Evolutionary conservation across 2,888 invertebrate species (phyloP), one percentile per base, ranked within the genome.

Genomic region (Netelia melanura): DNA sequence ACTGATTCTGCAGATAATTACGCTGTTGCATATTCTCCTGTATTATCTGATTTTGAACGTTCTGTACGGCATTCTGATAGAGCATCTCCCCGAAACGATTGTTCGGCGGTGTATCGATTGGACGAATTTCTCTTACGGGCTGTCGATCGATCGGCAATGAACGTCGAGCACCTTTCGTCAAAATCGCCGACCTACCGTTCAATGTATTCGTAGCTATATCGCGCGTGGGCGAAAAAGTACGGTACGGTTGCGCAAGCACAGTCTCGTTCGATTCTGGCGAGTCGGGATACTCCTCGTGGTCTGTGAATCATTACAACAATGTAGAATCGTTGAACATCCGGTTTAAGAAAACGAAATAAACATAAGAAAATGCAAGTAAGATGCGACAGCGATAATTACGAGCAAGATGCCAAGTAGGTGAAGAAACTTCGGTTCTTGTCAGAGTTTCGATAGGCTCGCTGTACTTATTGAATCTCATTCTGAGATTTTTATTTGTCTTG

Each of bases 191-290:
- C 61, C 89, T 89, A 25, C 84, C 83, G 71, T 92, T 91, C 3
- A 89, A 86, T 5, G 93, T 93, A 74, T 93, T 94, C 54, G 93
- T 93, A 17, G 91, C 93, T 43, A 90, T 91, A 76, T 94, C 93
- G 58, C 91, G 90, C 2, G 92, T 92, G 17, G 93, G 93, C n/a
- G 93, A 94, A 67, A 93, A 89, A 2, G 92, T 87, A 48, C 91
- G 90, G 61, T 89, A 91, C 0, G 93, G 93, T 38, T 91, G 91
- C 11, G 92, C 92, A 54, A 94, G 86, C 67, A 94, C 90, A 3
- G 94, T 93, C 87, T 93, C 93, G 76, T 92, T 93, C 0, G 94
- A 94, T 85, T 94, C 94, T 0, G 94, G 93, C 17, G 94, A 93
- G 81, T 94, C 93, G 8, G 93, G 93, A 86, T 92, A 93, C 17